Evolutionary conservation across 2,888 invertebrate species (phyloP).

Genomic region (Synergus gifuensis): DNA sequence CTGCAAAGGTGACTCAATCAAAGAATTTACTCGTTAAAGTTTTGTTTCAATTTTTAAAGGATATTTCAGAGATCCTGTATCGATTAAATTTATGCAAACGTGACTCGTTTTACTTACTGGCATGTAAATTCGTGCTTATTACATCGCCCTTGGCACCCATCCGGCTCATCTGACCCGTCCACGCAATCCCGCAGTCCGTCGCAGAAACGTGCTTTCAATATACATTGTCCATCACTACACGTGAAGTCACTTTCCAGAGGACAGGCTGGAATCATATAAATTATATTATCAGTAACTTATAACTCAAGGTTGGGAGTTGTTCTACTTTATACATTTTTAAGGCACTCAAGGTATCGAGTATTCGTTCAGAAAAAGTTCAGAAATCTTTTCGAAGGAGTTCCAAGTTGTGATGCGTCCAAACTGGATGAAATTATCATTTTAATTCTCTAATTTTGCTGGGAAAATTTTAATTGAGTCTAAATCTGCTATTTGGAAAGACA

Average conservation of each 20-base stretch:
- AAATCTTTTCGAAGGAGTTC: background rate
- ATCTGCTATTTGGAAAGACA: background rate
- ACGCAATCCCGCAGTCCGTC: constrained; percentile 84
- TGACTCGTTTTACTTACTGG: constrained; percentile 64
- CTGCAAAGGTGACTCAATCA: background rate
- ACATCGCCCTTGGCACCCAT: constrained; percentile 78
- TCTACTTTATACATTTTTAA: background rate
- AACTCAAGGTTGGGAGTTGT: background rate
- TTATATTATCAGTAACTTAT: constrained; percentile 21
- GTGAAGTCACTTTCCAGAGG: constrained; percentile 79
- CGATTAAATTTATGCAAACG: constrained; percentile 25
- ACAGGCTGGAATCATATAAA: constrained; percentile 77
- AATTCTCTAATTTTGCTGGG: background rate
- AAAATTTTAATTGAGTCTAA: background rate
- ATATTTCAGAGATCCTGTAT: background rate
- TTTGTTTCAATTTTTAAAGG: background rate
- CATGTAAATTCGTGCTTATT: constrained; percentile 76
- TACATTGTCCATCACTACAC: constrained; percentile 83
- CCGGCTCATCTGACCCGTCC: constrained; percentile 85
- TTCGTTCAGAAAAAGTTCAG: background rate
- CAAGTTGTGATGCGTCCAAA: background rate
- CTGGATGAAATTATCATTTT: background rate
- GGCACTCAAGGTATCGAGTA: background rate
- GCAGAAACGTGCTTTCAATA: constrained; percentile 81
- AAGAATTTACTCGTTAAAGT: background rate